Evolutionary conservation across 2,113 vertebrate genomes (phyloP).

Genomic region (Vidua macroura): DNA sequence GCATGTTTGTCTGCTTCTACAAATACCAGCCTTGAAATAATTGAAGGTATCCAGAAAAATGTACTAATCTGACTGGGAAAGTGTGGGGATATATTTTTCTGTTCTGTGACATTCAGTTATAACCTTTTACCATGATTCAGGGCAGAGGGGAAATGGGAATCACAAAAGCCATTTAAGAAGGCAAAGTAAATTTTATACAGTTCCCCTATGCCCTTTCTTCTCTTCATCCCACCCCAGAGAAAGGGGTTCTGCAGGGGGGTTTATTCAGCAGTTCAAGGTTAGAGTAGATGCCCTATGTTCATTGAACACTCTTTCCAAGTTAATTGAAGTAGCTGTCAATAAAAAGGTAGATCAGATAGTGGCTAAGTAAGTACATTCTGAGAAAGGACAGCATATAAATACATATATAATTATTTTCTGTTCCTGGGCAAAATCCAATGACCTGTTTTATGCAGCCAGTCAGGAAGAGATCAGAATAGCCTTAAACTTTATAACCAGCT

Average conservation of each 20-base stretch:
- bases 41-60: not conserved
- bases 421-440: not conserved
- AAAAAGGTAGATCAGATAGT: conserved; percentile 8
- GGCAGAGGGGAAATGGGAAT: not conserved
- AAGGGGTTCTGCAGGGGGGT: not conserved
- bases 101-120: not conserved
- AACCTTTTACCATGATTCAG: not conserved
- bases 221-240: not conserved
- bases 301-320: not conserved
- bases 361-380: not conserved
- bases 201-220: not conserved
- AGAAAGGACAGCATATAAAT: not conserved
- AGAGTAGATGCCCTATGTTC: not conserved
- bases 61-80: not conserved
- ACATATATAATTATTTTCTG: not conserved
- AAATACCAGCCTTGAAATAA: not conserved
- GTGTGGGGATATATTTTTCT: not conserved
- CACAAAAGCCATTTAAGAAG: not conserved
- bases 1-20: not conserved
- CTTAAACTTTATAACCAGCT: not conserved
- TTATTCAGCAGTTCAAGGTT: conserved; percentile 16
- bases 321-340: not conserved
- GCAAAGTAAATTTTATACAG: not conserved
- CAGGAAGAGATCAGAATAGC: not conserved
- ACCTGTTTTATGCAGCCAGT: not conserved